Evolutionary conservation across 2,797 vertebrate species (phyloP).

Genomic region (Sebastes miniatus): DNA sequence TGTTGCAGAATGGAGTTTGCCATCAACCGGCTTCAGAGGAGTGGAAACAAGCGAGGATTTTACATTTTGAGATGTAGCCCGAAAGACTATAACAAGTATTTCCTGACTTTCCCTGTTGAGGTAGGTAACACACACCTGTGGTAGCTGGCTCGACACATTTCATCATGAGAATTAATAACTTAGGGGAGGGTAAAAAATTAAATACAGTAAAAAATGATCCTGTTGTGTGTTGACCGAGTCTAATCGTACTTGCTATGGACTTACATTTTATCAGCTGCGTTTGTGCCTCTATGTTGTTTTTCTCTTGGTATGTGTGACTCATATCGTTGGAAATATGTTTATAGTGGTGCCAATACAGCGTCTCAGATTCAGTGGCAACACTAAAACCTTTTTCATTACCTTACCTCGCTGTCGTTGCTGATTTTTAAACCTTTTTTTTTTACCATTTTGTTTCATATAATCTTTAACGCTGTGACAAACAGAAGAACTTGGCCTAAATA

Average conservation of each 20-base stretch:
- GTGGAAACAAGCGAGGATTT: constrained; percentile 88
- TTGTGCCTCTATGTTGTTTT: neutral
- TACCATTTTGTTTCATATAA: neutral
- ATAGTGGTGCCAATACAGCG: neutral
- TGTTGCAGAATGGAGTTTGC: constrained; percentile 92
- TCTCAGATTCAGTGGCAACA: neutral
- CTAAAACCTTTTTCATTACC: neutral
- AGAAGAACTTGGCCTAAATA: neutral
- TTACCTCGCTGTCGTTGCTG: neutral
- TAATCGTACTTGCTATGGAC: too few relatives aligned
- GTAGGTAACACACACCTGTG: constrained; percentile 73
- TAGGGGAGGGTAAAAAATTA: neutral
- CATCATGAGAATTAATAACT: neutral
- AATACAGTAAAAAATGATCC: neutral
- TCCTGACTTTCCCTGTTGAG: constrained; percentile 94
- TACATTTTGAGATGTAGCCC: constrained; percentile 95
- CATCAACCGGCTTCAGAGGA: constrained; percentile 88
- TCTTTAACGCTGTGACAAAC: neutral
- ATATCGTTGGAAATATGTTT: neutral
- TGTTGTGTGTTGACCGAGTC: neutral
- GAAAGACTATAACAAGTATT: constrained; percentile 96
- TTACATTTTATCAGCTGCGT: neutral
- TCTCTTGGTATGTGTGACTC: neutral
- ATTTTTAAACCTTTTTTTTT: neutral
- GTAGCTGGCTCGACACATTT: neutral